Conservation (phyloP, 2,888 invertebrate genomes). For the Drosophila cracens region DNA sequence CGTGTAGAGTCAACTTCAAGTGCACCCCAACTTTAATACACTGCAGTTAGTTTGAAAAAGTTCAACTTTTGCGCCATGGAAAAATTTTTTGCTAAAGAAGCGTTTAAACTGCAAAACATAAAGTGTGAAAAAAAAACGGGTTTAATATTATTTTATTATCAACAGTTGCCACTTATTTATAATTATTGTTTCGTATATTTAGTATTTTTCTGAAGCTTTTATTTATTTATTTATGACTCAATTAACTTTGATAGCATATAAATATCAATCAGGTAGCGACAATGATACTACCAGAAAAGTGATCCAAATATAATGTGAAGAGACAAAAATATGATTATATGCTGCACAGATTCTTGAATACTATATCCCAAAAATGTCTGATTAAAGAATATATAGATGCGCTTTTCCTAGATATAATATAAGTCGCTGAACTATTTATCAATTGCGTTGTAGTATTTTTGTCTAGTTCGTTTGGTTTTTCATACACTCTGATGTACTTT, state of each 20-base stretch:
- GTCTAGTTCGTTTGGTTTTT: background rate
- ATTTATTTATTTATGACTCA: background rate
- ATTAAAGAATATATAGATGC: background rate
- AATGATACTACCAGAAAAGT: background rate
- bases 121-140: background rate
- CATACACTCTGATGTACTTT: background rate
- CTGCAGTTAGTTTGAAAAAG: background rate
- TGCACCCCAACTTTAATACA: conserved; percentile 17
- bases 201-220: too few species aligned
- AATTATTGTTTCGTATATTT: background rate
- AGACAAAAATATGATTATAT: background rate
- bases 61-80: background rate
- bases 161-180: background rate
- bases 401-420: background rate
- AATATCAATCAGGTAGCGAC: background rate
- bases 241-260: background rate
- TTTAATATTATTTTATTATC: background rate
- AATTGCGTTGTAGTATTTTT: background rate
- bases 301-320: background rate
- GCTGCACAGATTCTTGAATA: background rate
- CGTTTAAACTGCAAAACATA: background rate
- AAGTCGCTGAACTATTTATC: background rate
- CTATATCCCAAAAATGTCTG: background rate
- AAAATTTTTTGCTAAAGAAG: background rate
- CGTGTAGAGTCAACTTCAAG: background rate